Conservation (phyloP, 2,113 vertebrate genomes). For the Pelecanoides urinatrix region DNA sequence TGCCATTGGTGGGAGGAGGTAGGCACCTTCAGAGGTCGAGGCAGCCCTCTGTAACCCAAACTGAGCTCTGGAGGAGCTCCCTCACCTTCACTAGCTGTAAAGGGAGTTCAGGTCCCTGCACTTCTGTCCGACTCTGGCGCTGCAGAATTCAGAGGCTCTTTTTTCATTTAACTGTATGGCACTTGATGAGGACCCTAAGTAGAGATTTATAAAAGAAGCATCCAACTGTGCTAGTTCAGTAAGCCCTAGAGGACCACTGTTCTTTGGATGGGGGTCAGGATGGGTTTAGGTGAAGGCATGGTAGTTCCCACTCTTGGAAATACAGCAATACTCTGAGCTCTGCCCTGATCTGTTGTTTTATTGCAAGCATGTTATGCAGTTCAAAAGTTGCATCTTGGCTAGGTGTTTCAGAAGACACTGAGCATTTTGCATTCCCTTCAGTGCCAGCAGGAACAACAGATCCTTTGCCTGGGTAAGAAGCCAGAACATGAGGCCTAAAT, state of each 20-base stretch:
- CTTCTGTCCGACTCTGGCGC: not conserved
- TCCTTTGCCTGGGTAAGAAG: not conserved
- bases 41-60: not conserved
- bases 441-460: not conserved
- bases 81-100: not conserved
- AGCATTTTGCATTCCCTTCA: not conserved
- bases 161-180: not conserved
- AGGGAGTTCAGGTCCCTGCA: not conserved
- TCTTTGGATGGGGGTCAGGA: not conserved
- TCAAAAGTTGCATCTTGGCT: not conserved
- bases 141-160: not conserved
- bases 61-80: not conserved
- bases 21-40: not conserved
- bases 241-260: not conserved
- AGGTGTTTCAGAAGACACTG: not conserved
- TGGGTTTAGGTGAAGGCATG: not conserved
- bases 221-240: not conserved
- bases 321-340: not conserved
- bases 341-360: not conserved
- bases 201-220: not conserved
- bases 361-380: not conserved
- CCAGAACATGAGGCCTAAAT: not conserved
- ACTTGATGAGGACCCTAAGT: not conserved
- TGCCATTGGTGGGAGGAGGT: fast-evolving
- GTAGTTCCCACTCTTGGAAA: not conserved